Evolutionary conservation across 1,140 invertebrate species (phyloP).

Genomic region (Gyrodactylus salaris): DNA sequence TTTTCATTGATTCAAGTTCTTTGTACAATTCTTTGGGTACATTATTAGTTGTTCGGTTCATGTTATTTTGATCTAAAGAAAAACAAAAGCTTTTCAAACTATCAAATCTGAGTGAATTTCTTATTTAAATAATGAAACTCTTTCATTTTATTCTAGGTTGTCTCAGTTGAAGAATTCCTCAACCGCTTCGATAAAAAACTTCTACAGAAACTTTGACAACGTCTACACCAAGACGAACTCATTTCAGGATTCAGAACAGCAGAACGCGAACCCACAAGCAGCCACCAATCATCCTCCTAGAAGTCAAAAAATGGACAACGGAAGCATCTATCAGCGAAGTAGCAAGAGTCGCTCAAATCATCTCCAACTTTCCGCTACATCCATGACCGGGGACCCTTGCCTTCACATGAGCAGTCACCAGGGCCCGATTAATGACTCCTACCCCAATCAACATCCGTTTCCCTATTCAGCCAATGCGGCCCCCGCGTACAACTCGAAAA

Average conservation of each 20-base stretch:
- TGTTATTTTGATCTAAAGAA: not conserved
- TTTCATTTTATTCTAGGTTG: not conserved
- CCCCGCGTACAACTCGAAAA: not conserved
- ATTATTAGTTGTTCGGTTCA: no score
- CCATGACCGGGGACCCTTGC: not conserved
- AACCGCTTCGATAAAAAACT: not conserved
- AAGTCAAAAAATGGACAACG: not conserved
- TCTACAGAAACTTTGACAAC: not conserved
- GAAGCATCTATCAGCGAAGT: not conserved
- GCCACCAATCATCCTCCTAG: not conserved
- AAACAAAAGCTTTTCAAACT: no score
- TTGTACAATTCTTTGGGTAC: no score
- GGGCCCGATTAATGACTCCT: not conserved
- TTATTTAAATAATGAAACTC: no score
- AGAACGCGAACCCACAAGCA: not conserved
- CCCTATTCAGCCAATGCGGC: not conserved
- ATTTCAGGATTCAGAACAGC: not conserved
- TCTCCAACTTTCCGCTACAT: not conserved
- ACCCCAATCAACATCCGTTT: not conserved
- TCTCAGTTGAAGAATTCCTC: not conserved
- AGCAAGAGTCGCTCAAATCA: not conserved
- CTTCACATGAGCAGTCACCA: not conserved
- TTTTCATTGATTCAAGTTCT: no score
- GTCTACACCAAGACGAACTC: not conserved
- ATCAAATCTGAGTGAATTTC: no score